Evolutionary conservation across 1,140 invertebrate genomes (phyloP), one percentile per base, ranked within the genome.

Genomic region (Drosophila sproati): DNA sequence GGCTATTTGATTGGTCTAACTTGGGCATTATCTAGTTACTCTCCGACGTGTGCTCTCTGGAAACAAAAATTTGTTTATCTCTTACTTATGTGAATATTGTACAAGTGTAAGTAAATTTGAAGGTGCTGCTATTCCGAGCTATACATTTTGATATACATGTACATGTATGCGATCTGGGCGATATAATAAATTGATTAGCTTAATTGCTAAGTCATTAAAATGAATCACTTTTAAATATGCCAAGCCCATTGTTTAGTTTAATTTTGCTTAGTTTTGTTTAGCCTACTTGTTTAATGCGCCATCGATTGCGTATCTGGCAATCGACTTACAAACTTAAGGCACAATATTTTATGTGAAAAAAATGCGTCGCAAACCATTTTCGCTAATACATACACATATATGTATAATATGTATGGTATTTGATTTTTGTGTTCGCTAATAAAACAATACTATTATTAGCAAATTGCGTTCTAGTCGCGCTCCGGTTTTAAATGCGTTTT

Each of bases 321-420:
- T 60, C 56, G 43, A 86, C 82, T 82, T 86, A 87, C 61, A 32
- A 82, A 80, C 68, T 82, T 70, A 81, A 81, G 82, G 82, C 78
- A 78, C 63, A 59, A 57, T 37, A 70, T 60, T 56, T 66, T 12
- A 60, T 69, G 32, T 41, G 39, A 43, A 47, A 72, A 81, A 86
- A 86, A 82, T 76, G 76, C 82, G 82, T 69, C 82, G 82, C 70
- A 85, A 70, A 74, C 75, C 71, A 64, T 78, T 69, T 78, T 68
- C 60, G 60, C 45, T 35, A 37, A 34, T 55, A 62, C 5, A 7
- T 43, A 50, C 48, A 55, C 3, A 47, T 52, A 48, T 20, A 51
- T 52, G 60, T 51, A 41, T 63, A 52, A 43, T 43, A 43, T 43
- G n/a, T n/a, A 43, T 43, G 10, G 39, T 4, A 45, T 41, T 12